Percentiles rank a stretch among this genome's conserved stretches.
phyloP scores from a whole-genome alignment of 2,797 vertebrate genomes.

The Peromyscus attwateri region DNA sequence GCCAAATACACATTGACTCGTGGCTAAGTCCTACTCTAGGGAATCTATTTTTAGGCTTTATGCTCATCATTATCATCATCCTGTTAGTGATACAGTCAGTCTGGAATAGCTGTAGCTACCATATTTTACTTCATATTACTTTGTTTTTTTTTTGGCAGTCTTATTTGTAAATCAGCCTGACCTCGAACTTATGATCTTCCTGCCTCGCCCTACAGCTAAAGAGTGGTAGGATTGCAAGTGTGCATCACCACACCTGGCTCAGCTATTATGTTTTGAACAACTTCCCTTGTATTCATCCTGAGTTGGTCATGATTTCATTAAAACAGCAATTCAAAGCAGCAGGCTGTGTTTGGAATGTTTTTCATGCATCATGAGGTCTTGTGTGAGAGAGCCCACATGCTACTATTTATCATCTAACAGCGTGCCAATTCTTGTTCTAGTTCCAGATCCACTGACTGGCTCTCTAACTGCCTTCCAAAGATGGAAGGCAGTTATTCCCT shows the following conservation, averaged over 20 bases:
- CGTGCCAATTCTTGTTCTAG: not conserved
- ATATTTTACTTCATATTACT: not conserved
- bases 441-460: not conserved
- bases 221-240: not conserved
- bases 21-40: not conserved
- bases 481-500: not conserved
- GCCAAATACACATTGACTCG: not conserved
- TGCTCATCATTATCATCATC: not conserved
- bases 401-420: not conserved
- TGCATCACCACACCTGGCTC: not conserved
- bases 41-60: not conserved
- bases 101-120: not conserved
- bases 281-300: not conserved
- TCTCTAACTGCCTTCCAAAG: not conserved
- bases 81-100: not conserved
- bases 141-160: not conserved
- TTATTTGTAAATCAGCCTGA: not conserved
- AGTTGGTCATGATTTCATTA: not conserved
- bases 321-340: slow-evolving; percentile 19
- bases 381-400: not conserved
- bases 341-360: not conserved
- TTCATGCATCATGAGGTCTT: not conserved
- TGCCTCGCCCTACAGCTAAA: not conserved
- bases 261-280: not conserved
- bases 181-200: not conserved